Conservation (phyloP, 2,888 invertebrate species). For the Drosophila glabriapex region DNA sequence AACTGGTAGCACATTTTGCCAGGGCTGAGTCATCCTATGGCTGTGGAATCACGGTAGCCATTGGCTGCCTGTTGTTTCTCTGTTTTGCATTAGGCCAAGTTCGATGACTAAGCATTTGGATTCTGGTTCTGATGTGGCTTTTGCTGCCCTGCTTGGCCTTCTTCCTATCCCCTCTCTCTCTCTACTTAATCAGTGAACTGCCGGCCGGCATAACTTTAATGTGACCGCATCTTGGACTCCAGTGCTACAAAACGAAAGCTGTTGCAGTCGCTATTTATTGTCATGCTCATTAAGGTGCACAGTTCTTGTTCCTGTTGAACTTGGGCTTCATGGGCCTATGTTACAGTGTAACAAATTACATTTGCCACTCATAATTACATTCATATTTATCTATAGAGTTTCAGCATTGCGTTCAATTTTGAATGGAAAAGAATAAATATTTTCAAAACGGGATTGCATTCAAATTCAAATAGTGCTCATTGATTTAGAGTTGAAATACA, state of each 20-base stretch:
- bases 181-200: slow-evolving; percentile 36
- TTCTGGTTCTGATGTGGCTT: slow-evolving; percentile 46
- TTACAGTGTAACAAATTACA: background rate
- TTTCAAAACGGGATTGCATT: background rate
- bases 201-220: slow-evolving; percentile 75
- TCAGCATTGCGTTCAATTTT: background rate
- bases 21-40: slow-evolving; percentile 50
- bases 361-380: background rate
- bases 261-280: slow-evolving; percentile 43
- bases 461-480: background rate
- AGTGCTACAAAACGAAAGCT: slow-evolving; percentile 26
- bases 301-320: slow-evolving; percentile 25
- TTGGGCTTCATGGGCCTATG: slow-evolving; percentile 10
- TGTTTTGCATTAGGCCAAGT: slow-evolving; percentile 76
- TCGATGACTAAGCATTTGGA: slow-evolving; percentile 75
- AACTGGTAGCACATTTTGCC: slow-evolving; percentile 76
- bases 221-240: slow-evolving; percentile 61
- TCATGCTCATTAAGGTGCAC: slow-evolving; percentile 48
- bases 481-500: background rate
- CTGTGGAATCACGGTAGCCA: slow-evolving; percentile 49
- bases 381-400: background rate
- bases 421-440: background rate
- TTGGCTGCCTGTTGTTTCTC: slow-evolving; percentile 45
- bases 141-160: background rate
- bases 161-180: background rate